Evolutionary conservation across 35 echinoderm and acorn worm genomes (phyloP), one percentile per base, ranked within the genome.

Genomic region (Apostichopus japonicus): DNA sequence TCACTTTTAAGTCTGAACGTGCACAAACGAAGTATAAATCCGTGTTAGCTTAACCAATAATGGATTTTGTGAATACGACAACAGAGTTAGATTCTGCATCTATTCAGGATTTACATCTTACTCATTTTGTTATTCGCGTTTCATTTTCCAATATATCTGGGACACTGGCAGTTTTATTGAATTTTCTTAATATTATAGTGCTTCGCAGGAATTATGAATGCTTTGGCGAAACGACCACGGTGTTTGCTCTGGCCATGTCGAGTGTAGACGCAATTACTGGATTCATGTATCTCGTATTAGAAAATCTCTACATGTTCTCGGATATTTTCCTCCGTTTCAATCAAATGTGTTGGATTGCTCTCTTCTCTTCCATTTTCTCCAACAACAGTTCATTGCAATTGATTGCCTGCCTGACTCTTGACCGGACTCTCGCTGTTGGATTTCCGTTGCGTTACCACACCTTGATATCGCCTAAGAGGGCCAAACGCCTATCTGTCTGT

Each of bases 381-480:
- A 75, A 75, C 22, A 75, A 75, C 71, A 75, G 17, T 75, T 75
- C 71, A 75, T 23, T 75, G 4, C 71, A 75, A 75, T 75, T 75
- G 23, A 75, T 75, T 21, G 71, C 71, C 1, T 75, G 71, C n/a
- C 14, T 75, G 17, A 75, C 71, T 19, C 22, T 75, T 75, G 71
- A 75, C 71, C 71, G 71, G 71, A 21, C 7, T 75, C 15, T 75
- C 17, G 71, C 71, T 19, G 71, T 75, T 15, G 21, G 71, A 19
- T 23, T 6, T 75, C 17, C 71, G 17, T 75, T 75, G n/a, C 71
- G 71, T 75, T 75, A 75, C 22, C 16, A 19, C n/a, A 75, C 71
- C 71, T 23, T 75, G 15, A 15, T 75, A 19, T 19, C 71, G 13
- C n/a, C 71, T 7, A 75, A 75, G 71, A 75, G 71, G 71, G 71